Evolutionary conservation across 2,113 vertebrate genomes (phyloP).

Genomic region (Vireo altiloquus): DNA sequence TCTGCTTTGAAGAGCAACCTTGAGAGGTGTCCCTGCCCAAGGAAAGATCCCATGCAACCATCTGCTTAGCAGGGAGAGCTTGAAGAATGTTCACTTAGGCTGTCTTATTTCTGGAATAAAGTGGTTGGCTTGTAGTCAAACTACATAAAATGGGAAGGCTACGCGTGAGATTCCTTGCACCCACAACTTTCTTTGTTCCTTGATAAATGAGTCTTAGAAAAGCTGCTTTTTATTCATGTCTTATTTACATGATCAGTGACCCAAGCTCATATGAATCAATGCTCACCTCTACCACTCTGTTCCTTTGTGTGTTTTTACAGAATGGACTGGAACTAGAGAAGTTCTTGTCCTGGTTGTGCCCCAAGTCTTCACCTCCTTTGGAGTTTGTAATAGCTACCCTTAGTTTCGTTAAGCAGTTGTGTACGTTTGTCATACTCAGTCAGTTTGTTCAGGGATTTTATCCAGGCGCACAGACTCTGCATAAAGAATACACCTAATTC

Average conservation of each 20-base stretch:
- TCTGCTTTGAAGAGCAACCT: neutral
- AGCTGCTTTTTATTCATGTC: neutral
- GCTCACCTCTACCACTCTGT: neutral
- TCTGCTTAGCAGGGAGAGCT: neutral
- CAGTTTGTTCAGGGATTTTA: neutral
- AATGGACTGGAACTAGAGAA: neutral
- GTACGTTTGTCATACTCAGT: neutral
- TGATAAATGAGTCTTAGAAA: neutral
- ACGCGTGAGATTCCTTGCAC: neutral
- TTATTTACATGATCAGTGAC: neutral
- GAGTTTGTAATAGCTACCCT: neutral
- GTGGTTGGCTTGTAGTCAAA: neutral
- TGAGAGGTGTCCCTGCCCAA: neutral
- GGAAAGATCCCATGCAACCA: neutral
- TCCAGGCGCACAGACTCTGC: neutral
- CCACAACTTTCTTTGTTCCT: neutral
- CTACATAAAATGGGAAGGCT: neutral
- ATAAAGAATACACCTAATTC: neutral
- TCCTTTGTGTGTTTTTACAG: neutral
- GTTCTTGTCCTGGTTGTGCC: neutral
- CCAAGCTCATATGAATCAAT: neutral
- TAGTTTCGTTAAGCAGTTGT: neutral
- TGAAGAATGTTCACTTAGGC: neutral
- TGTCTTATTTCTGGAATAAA: neutral
- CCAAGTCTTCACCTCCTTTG: neutral